A percentile compares a stretch with the other conserved stretches of the same genome.
phyloP scores from a whole-genome alignment of 2,888 invertebrate species.

The Arctia plantaginis region DNA sequence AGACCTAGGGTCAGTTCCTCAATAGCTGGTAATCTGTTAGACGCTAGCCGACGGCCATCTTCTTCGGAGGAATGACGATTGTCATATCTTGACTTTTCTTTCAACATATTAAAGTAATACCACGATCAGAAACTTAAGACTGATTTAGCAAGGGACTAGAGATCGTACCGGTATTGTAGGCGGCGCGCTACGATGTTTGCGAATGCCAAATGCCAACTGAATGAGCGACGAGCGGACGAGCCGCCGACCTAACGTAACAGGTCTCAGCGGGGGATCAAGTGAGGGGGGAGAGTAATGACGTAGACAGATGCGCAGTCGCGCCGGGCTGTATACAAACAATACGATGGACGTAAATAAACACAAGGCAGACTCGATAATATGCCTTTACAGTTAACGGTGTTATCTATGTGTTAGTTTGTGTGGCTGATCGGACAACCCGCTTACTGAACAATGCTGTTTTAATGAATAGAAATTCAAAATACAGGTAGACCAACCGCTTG shows the following conservation, averaged over 20 bases:
- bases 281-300: slow-evolving; percentile 76
- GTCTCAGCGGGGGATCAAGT: slow-evolving; percentile 71
- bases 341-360: slow-evolving; percentile 87
- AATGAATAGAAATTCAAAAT: slow-evolving; percentile 19
- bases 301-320: slow-evolving; percentile 84
- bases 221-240: slow-evolving; percentile 79
- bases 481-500: slow-evolving; percentile 25
- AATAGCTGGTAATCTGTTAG: slow-evolving; percentile 79
- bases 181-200: slow-evolving; percentile 79
- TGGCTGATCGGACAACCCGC: slow-evolving; percentile 59
- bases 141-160: slow-evolving; percentile 66
- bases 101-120: slow-evolving; percentile 74
- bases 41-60: slow-evolving; percentile 71
- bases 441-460: slow-evolving; percentile 48
- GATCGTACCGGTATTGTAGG: slow-evolving; percentile 69
- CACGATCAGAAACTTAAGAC: slow-evolving; percentile 49
- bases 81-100: slow-evolving; percentile 79
- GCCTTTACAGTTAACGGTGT: slow-evolving; percentile 72
- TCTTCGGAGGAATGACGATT: slow-evolving; percentile 70
- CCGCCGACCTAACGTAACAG: slow-evolving; percentile 79
- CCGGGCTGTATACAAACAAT: slow-evolving; percentile 87
- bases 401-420: slow-evolving; percentile 78
- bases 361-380: slow-evolving; percentile 71
- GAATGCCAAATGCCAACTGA: slow-evolving; percentile 68
- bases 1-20: slow-evolving; percentile 83